phyloP scores from a whole-genome alignment of 64 coral and sea anemone genomes.

The Montipora sp. region DNA sequence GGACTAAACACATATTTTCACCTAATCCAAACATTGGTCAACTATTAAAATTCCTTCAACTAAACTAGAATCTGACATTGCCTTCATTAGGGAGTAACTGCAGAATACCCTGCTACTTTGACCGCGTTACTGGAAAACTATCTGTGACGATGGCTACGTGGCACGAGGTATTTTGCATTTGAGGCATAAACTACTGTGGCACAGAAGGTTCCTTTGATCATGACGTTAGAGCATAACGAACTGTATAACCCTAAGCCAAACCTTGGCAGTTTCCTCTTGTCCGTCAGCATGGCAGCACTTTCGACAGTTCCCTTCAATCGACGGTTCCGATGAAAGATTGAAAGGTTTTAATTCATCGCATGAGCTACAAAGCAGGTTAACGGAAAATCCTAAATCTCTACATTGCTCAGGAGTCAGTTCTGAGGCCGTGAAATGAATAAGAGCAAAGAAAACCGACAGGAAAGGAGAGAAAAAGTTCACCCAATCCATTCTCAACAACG shows the following conservation, averaged over 20 bases:
- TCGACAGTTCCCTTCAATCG: slow-evolving; percentile 83
- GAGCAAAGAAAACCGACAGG: slow-evolving; percentile 77
- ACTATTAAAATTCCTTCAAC: too few species aligned
- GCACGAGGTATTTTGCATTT: too few species aligned
- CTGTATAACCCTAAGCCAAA: background rate
- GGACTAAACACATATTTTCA: too few species aligned
- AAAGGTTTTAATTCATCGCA: slow-evolving; percentile 96
- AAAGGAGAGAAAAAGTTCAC: slow-evolving; percentile 70
- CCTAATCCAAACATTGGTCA: too few species aligned
- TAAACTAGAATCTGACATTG: too few species aligned
- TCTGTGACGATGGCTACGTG: too few species aligned
- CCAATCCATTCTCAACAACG: slow-evolving; percentile 83
- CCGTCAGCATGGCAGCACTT: slow-evolving; percentile 93
- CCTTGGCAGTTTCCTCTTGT: slow-evolving; percentile 81
- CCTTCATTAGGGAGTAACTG: background rate
- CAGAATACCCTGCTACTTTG: background rate
- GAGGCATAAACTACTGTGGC: too few species aligned
- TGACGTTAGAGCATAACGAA: too few species aligned
- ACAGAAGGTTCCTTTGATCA: too few species aligned
- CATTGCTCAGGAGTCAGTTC: slow-evolving; percentile 93
- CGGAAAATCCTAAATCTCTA: slow-evolving; percentile 86
- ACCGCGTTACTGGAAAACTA: too few species aligned
- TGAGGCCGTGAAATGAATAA: slow-evolving; percentile 67
- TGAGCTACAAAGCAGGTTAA: slow-evolving; percentile 93
- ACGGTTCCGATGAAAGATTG: slow-evolving; percentile 67